These are phyloP conservation scores for Kobus ellipsiprymnus DNA, from an alignment of 2,113 vertebrate genomes.

Conservation along the genomic window DNA sequence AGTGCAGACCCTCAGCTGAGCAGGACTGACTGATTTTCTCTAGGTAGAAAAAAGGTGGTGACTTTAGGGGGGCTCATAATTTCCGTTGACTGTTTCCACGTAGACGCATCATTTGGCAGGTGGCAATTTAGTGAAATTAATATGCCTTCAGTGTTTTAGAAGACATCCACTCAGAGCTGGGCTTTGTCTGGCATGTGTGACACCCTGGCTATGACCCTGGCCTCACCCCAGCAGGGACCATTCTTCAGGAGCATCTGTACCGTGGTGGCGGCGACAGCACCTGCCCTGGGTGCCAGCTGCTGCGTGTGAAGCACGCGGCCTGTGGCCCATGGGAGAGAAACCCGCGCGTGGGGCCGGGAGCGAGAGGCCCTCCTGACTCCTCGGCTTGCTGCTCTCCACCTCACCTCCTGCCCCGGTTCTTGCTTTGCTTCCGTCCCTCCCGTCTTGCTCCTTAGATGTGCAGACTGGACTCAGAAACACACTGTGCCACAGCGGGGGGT, in stretches of 20 bases:
- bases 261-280: too few species aligned
- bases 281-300: neutral
- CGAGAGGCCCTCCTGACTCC: neutral
- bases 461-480: neutral
- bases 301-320: rapidly evolving
- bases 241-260: rapidly evolving
- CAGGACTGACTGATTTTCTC: neutral
- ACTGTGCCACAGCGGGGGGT: rapidly evolving
- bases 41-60: neutral
- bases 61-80: neutral
- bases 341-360: rapidly evolving
- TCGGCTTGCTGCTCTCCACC: neutral
- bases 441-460: too few species aligned
- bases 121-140: neutral
- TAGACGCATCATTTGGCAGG: rapidly evolving
- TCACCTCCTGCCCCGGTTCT: too few species aligned
- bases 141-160: rapidly evolving
- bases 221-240: neutral
- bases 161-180: neutral
- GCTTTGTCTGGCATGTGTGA: neutral
- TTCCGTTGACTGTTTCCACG: neutral
- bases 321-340: neutral
- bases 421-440: neutral
- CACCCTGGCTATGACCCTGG: neutral
- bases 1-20: neutral